Conservation (phyloP, 2,113 vertebrate species). For the Channa maculata region DNA sequence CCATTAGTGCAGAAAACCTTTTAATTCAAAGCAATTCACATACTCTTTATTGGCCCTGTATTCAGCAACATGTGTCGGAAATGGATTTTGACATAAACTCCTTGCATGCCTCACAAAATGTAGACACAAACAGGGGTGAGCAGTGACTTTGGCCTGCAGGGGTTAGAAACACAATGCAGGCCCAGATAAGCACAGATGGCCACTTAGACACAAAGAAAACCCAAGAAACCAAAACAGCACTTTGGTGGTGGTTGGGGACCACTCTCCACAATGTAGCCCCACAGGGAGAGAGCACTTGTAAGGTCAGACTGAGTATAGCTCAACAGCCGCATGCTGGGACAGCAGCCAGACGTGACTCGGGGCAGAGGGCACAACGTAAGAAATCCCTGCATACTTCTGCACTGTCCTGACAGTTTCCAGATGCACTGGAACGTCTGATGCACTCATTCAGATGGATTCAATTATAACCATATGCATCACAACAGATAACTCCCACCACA, state of each 20-base stretch:
- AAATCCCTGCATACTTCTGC: slow-evolving; percentile 49
- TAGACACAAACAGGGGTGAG: slow-evolving; percentile 46
- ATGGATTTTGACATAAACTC: slow-evolving; percentile 35
- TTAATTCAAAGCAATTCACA: neutral
- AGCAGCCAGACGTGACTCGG: slow-evolving; percentile 42
- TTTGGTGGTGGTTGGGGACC: neutral
- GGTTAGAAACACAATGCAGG: slow-evolving; percentile 48
- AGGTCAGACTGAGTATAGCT: slow-evolving; percentile 27
- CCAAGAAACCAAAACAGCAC: slow-evolving; percentile 48
- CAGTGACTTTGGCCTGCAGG: slow-evolving; percentile 34
- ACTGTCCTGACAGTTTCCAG: slow-evolving; percentile 47
- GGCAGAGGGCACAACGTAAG: slow-evolving; percentile 39
- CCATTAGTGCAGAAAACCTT: neutral
- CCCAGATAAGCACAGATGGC: slow-evolving; percentile 76
- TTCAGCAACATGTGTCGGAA: slow-evolving; percentile 49
- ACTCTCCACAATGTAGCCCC: slow-evolving; percentile 40
- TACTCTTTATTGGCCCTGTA: neutral
- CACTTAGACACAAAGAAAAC: slow-evolving; percentile 60
- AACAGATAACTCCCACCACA: slow-evolving; percentile 37
- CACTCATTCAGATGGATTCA: slow-evolving; percentile 53
- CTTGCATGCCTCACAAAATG: slow-evolving; percentile 40
- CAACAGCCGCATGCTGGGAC: slow-evolving; percentile 39
- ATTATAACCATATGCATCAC: slow-evolving; percentile 55
- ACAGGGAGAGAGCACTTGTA: slow-evolving; percentile 37
- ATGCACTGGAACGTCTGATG: slow-evolving; percentile 46